Evolutionary conservation across 2,797 vertebrate genomes (phyloP).

Genomic region (Carapus acus): DNA sequence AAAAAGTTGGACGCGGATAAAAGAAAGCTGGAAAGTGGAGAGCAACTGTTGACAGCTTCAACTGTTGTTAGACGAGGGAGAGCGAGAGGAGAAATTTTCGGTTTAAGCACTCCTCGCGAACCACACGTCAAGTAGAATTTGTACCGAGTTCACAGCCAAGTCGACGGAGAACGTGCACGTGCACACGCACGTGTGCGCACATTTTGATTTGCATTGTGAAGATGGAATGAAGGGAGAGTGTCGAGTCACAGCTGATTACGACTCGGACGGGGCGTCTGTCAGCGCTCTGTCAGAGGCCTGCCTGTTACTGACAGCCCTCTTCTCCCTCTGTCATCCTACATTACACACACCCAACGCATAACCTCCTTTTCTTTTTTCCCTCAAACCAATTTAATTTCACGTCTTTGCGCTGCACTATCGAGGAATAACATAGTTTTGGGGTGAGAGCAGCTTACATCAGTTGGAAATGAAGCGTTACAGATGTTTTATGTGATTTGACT

Average conservation of each 20-base stretch:
- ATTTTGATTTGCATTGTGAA: too few species aligned
- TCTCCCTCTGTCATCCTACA: conserved; percentile 26
- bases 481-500: conserved; percentile 45
- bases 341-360: conserved; percentile 16
- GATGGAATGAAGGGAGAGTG: conserved; percentile 36
- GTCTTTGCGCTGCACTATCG: not conserved
- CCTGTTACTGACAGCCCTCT: conserved; percentile 25
- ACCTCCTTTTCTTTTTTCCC: not conserved
- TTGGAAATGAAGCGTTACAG: conserved; percentile 26
- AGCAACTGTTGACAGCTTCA: conserved; percentile 18
- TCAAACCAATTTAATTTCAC: too few species aligned
- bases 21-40: conserved; percentile 1
- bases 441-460: conserved; percentile 29
- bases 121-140: conserved; percentile 28
- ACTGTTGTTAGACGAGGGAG: conserved; percentile 9
- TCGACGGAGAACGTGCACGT: not conserved
- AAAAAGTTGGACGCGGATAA: conserved; percentile 13
- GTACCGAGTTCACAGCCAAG: conserved; percentile 29
- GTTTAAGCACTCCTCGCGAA: conserved; percentile 14
- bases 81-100: conserved; percentile 8
- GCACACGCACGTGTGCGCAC: conserved; percentile 8
- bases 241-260: conserved; percentile 23
- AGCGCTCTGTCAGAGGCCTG: conserved; percentile 26
- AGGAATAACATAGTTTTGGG: conserved; percentile 1
- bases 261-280: conserved; percentile 40